Percentiles rank a stretch among this genome's conserved stretches.
Evolutionary conservation across 2,888 invertebrate species (phyloP).

Genomic region (Abrostola triplasia): DNA sequence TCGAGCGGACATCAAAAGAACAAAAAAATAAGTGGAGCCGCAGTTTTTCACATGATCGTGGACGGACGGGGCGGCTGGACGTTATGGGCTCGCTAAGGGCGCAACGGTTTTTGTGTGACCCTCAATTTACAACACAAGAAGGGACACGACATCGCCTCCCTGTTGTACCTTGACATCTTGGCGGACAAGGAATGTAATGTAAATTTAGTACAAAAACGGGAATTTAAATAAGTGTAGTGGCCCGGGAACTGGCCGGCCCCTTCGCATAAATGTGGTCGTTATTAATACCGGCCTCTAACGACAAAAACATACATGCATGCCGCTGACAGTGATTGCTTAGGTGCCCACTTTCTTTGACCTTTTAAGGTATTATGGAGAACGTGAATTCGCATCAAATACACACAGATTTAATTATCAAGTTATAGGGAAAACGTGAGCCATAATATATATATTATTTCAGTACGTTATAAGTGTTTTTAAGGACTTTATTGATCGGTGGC

Average conservation of each 20-base stretch:
- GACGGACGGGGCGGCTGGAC: constrained; percentile 81
- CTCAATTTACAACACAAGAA: constrained; percentile 86
- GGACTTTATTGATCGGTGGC: constrained; percentile 40
- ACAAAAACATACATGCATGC: constrained; percentile 70
- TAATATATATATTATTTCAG: constrained; percentile 22
- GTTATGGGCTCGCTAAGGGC: constrained; percentile 80
- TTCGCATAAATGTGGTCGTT: constrained; percentile 81
- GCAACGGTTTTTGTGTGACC: constrained; percentile 88
- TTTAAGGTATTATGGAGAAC: constrained; percentile 31
- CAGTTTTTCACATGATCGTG: constrained; percentile 79
- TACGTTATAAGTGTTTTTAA: constrained; percentile 51
- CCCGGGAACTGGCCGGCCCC: constrained; percentile 68
- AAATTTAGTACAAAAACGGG: constrained; percentile 86
- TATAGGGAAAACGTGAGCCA: constrained; percentile 13
- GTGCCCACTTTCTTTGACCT: constrained; percentile 36
- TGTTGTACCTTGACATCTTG: constrained; percentile 80
- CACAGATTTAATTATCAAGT: constrained; percentile 11
- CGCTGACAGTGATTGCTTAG: constrained; percentile 54
- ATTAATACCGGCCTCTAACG: constrained; percentile 77
- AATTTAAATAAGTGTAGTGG: constrained; percentile 87
- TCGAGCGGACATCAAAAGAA: constrained; percentile 77
- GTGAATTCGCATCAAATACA: constrained; percentile 33
- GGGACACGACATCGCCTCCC: constrained; percentile 76
- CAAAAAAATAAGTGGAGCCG: constrained; percentile 73
- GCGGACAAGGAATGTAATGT: constrained; percentile 83